A percentile compares a stretch with the other conserved stretches of the same genome.
These are phyloP conservation scores for Yponomeuta plumbellus DNA, from an alignment of 2,888 invertebrate species.

Conservation along the genomic window DNA sequence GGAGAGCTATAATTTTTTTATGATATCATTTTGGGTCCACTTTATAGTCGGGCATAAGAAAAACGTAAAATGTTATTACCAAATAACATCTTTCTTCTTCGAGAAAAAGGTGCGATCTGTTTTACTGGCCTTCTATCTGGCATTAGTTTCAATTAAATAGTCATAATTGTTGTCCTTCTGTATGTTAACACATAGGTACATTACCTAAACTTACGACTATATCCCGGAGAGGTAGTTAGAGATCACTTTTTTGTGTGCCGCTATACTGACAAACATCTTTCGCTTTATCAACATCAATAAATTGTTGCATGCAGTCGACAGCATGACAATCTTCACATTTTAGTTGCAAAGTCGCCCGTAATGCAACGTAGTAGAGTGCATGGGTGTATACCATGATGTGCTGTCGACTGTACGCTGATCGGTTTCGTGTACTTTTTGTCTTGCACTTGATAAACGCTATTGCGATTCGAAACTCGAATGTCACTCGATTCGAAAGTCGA, in stretches of 20 bases:
- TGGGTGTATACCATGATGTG: no score
- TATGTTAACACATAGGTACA: background rate
- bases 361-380: no score
- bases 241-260: background rate
- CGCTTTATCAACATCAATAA: no score
- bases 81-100: background rate
- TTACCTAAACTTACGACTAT: no score
- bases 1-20: background rate
- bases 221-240: background rate
- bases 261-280: background rate
- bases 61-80: slow-evolving; percentile 6
- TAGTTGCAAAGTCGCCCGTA: no score
- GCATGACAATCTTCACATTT: no score
- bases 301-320: background rate
- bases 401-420: no score
- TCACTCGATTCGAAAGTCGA: no score
- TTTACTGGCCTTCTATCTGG: no score
- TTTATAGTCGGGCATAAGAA: slow-evolving; percentile 8
- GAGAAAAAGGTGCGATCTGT: background rate
- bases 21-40: slow-evolving; percentile 7
- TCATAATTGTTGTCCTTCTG: background rate
- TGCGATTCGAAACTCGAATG: no score
- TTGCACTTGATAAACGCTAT: no score
- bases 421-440: no score
- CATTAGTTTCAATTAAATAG: background rate